phyloP scores from a whole-genome alignment of 1,140 invertebrate species.

The Hormaphis cornu region DNA sequence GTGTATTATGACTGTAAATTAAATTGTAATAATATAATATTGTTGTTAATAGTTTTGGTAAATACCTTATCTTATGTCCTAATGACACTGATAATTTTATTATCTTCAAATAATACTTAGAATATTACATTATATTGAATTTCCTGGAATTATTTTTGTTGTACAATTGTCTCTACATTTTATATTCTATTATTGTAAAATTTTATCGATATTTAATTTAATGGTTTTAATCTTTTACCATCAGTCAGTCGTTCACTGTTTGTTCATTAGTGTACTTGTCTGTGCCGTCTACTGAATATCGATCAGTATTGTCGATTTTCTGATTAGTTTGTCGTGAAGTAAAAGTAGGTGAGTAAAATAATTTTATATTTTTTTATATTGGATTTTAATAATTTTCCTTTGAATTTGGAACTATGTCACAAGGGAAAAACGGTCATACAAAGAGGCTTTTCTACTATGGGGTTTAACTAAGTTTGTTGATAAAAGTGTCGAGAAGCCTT shows the following conservation, averaged over 20 bases:
- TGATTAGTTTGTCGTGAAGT: not conserved
- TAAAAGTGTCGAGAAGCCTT: slow-evolving; percentile 1
- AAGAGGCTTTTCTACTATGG: no score
- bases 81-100: no score
- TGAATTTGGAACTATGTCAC: not conserved
- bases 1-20: not conserved
- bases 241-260: not conserved
- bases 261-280: not conserved
- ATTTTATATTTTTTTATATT: not conserved
- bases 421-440: not conserved
- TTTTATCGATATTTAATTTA: not conserved
- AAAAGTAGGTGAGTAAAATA: not conserved
- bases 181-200: not conserved
- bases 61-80: no score
- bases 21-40: not conserved
- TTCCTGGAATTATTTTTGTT: no score
- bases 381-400: not conserved
- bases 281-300: not conserved
- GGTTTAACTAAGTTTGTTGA: no score
- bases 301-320: not conserved
- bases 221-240: not conserved
- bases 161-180: no score
- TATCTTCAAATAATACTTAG: no score
- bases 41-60: not conserved
- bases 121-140: no score